Conservation (phyloP, 1,140 invertebrate genomes). For the Oncopeltus fasciatus region DNA sequence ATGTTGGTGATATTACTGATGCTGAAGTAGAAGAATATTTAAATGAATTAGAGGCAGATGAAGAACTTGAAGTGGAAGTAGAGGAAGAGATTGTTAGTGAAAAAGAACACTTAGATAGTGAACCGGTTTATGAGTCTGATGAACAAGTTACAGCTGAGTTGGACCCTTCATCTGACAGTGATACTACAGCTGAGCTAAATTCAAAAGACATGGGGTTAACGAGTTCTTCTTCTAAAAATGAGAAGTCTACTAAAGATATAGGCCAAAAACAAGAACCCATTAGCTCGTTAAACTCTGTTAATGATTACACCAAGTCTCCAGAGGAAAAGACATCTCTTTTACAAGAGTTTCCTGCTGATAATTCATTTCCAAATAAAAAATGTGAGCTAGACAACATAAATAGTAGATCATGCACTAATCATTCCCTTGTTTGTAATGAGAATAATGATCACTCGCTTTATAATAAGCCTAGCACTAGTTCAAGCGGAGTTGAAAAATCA, state of each 20-base stretch:
- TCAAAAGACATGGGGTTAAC: not conserved
- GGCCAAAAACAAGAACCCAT: not conserved
- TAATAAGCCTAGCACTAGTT: no score
- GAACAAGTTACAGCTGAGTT: not conserved
- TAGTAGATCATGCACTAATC: slow-evolving; percentile 11
- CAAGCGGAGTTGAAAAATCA: no score
- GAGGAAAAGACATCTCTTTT: not conserved
- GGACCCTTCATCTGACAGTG: not conserved
- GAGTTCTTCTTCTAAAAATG: not conserved
- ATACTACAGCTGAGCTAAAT: not conserved
- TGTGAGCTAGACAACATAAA: slow-evolving; percentile 8
- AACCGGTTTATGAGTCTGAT: not conserved
- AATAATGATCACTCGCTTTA: no score
- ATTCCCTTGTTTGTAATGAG: not conserved
- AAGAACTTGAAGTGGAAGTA: not conserved
- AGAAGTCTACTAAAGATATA: not conserved
- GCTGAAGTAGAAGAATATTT: slow-evolving; percentile 41
- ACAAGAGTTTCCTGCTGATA: slow-evolving; percentile 18
- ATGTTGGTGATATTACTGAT: slow-evolving; percentile 35
- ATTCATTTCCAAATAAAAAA: slow-evolving; percentile 12
- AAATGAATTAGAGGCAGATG: slow-evolving; percentile 32
- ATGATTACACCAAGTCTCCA: not conserved
- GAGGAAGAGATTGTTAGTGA: no score
- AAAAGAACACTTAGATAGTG: no score
- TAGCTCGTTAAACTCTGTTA: not conserved